Percentiles rank a stretch among this genome's conserved stretches.
Conservation (phyloP, 2,113 vertebrate species). For the Gavialis gangeticus region DNA sequence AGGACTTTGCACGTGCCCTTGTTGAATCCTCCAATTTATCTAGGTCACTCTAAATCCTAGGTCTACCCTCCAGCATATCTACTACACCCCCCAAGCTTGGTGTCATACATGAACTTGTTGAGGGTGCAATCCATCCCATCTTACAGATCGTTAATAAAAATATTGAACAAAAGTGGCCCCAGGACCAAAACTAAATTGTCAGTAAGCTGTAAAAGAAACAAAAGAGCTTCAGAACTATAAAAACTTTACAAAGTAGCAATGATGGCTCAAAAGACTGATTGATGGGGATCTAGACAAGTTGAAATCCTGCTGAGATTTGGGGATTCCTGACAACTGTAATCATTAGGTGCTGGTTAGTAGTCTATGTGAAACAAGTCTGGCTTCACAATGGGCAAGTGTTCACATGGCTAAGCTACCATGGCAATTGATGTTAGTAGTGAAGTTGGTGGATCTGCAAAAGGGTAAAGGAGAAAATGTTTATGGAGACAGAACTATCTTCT, state of each 20-base stretch:
- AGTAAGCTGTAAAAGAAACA: neutral
- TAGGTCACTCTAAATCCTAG: too few species aligned
- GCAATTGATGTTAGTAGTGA: too few species aligned
- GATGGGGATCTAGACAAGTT: neutral
- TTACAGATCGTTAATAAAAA: neutral
- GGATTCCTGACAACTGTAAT: neutral
- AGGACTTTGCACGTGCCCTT: too few species aligned
- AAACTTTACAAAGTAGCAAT: neutral
- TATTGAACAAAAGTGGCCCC: neutral
- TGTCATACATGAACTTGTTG: neutral
- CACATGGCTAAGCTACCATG: too few species aligned
- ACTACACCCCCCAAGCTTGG: too few species aligned
- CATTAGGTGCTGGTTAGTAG: neutral
- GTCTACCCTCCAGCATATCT: too few species aligned
- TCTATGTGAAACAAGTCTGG: neutral
- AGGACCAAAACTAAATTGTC: too few species aligned
- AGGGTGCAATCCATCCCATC: neutral
- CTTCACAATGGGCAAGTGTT: too few species aligned
- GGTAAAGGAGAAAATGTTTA: too few species aligned
- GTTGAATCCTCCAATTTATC: too few species aligned
- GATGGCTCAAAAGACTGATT: neutral
- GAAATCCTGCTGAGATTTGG: neutral
- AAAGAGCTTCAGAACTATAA: neutral
- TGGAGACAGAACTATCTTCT: too few species aligned
- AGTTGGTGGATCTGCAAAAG: too few species aligned